Evolutionary conservation across 2,113 vertebrate genomes (phyloP).

Genomic region (Lynx canadensis): DNA sequence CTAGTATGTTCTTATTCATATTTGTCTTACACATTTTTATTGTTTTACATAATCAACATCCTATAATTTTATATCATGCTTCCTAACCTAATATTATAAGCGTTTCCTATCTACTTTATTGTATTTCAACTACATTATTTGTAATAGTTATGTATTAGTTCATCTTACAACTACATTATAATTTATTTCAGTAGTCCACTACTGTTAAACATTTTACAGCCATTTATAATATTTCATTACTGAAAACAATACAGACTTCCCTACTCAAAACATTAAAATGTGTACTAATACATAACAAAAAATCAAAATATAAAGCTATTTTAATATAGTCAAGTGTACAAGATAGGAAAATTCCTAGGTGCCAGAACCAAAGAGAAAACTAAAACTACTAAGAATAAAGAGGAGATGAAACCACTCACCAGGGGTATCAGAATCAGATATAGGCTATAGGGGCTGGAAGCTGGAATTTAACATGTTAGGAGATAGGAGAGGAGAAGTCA

Average conservation of each 20-base stretch:
- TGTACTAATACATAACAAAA: background rate
- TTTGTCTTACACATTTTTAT: background rate
- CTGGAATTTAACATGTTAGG: background rate
- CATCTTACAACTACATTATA: background rate
- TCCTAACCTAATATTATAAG: background rate
- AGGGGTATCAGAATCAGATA: background rate
- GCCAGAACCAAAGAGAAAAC: background rate
- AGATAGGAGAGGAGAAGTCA: background rate
- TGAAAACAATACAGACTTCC: background rate
- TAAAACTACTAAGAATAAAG: background rate
- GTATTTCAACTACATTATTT: conserved; percentile 5
- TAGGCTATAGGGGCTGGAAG: background rate
- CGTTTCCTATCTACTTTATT: background rate
- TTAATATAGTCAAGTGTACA: background rate
- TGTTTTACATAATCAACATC: background rate
- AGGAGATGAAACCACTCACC: background rate
- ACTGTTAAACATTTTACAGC: background rate
- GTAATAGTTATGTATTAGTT: conserved; percentile 19
- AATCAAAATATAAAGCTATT: background rate
- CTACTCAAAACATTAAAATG: background rate
- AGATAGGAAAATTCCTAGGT: background rate
- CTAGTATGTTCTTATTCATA: background rate
- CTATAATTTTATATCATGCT: background rate
- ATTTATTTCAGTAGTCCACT: conserved; percentile 9
- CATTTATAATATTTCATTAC: background rate